Evolutionary conservation across 92 coral and sea anemone species (phyloP), one percentile per base, ranked within the genome.

Genomic region (Zoanthus solanderi): DNA sequence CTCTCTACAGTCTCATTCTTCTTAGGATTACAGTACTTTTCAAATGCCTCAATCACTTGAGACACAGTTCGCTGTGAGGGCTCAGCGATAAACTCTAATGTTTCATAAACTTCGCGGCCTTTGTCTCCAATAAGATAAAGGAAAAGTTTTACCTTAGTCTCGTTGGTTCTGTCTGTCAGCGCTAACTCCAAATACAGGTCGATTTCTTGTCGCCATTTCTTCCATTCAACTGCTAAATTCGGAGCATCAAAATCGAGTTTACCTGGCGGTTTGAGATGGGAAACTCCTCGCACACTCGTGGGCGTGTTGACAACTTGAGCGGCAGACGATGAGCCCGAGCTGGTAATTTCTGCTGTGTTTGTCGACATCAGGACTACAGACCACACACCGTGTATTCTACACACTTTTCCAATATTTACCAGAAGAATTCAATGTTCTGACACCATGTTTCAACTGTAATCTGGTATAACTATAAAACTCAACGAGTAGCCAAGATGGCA

Each of bases 131-230:
- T 54, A 29, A 84, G 48, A 74, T 90, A 90, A 42, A 87, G 78
- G 60, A 90, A 86, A n/a, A 86, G 79, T 75, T 90, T 90, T 50
- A 90, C 90, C 72, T 86, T 87, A 61, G 78, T 90, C 45, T 83
- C 69, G 61, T 87, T 84, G 56, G 76, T 78, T 61, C 54, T 90
- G 69, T 86, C 92, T 11, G 67, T 52, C 89, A 79, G 81, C 60
- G 90, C 90, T 28, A 86, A 78, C 48, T 84, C 92, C 89, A 84
- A 61, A 60, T 90, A 60, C 67, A 90, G 32, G 34, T 81, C 86
- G 61, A 86, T 83, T 77, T 90, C 90, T 86, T 85, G 52, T 75
- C 66, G 87, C 90, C 90, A 90, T 65, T 76, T 61, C 68, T 86
- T 90, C 90, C 92, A 90, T 57, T 61, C 75, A 48, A 71, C 67